Base-by-base conservation (phyloP, 2,888 invertebrate species). In the Pachycephus smyrnensis region DNA sequence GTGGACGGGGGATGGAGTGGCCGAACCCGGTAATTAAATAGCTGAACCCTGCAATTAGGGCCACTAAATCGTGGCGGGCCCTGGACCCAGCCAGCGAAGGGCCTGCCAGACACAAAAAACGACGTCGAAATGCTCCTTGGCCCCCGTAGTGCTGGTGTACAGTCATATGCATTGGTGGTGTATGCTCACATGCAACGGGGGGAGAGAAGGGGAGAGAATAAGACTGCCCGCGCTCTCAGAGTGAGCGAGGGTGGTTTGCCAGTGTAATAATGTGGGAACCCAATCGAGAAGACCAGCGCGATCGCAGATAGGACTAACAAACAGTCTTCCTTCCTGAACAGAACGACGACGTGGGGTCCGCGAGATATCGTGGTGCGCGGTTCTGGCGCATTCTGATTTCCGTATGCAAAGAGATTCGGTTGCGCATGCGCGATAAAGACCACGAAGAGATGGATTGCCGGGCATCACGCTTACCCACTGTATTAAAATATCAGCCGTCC, bases 11-110 rank as follows among this genome's bases (percentile, higher is more conserved):
- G 83, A 89, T 86, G 90, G 89, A 85, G 90, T 91, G 91, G 89
- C 91, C 92, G 92, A 93, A 92, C 93, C 93, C 94, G 94, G 95
- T 95, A 95, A 95, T 95, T 95, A 95, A 95, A 94, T 94, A 94
- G 94, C 93, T 93, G 94, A 94, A 95, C 95, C 95, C 95, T 95
- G 94, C 95, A 95, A 95, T 95, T 95, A 95, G 94, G 95, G 95
- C 93, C 95, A 95, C 95, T 95, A 95, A 95, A 95, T 95, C 94
- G 94, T 94, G 94, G 93, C 94, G 93, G 92, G 92, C 93, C 93
- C 93, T 92, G 90, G 92, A 92, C 93, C 92, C 92, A 91, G 91
- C 87, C 86, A 89, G 90, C 90, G 90, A 91, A 91, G 92, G 92
- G 91, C 92, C 92, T 91, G 92, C 90, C 91, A 91, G 91, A 91